Evolutionary conservation across 2,888 invertebrate genomes (phyloP), one percentile per base, ranked within the genome.

Genomic region (Enchytraeus crypticus): DNA sequence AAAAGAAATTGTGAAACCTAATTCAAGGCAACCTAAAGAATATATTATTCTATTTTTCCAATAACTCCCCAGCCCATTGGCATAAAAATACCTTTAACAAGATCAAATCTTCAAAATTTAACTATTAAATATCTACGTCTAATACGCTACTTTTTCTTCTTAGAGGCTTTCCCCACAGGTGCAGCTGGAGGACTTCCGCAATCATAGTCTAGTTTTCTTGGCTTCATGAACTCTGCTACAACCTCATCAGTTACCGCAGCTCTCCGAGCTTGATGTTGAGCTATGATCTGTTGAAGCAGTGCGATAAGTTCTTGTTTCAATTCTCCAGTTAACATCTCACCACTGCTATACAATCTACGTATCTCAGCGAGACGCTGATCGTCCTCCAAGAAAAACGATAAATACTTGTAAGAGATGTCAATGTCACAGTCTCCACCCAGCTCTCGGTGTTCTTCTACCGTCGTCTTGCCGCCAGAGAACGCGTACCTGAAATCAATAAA

Each of bases 391-490:
- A 99, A 98, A 81, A 95, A 98, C 30, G 84, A 85, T 30, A 98
- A 82, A 81, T 97, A 92, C 78, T 97, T 93, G 82, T 85, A 98
- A 0, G 96, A 87, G 60, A 93, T 92, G 81, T 99, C 98, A 5
- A 98, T 86, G 59, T 90, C 89, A 69, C 96, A 92, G 81, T 97
- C 87, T n/a, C 98, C 98, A 26, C 98, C 97, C 66, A 79, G 79
- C 61, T 74, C 77, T 61, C 89, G 82, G 77, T 98, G 98, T 74
- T 97, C 95, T 74, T 98, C 97, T 0, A 93, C 83, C 0, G 95
- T 93, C 5, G 87, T 84, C 72, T 88, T 89, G 2, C 98, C 98
- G 3, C 98, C 98, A 45, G 96, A 96, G 81, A 96, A 99, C 4
- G 98, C 98, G 79, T 96, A 47, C 8, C 49, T 47, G 49, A 11